phyloP scores from a whole-genome alignment of 64 coral and sea anemone species.

The Catalaphyllia jardinei region DNA sequence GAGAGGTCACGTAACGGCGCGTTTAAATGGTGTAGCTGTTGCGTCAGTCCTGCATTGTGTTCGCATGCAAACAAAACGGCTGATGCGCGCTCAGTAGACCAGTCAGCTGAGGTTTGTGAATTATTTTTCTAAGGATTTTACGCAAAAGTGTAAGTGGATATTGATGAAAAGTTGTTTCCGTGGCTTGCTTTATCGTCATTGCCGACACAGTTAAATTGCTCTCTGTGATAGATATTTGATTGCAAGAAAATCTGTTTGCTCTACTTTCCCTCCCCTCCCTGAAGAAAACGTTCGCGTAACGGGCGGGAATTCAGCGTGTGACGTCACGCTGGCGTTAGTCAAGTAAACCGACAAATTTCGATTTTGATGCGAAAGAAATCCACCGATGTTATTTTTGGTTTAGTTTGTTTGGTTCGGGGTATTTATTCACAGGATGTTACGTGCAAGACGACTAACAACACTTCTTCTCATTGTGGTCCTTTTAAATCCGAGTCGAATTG shows the following conservation, averaged over 20 bases:
- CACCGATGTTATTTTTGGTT: neutral
- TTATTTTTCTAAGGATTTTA: no score
- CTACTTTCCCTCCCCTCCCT: conserved; percentile 5
- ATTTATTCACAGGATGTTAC: conserved; percentile 1
- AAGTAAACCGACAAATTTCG: conserved; percentile 11
- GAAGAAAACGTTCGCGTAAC: neutral
- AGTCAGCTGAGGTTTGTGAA: no score
- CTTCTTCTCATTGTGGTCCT: conserved; percentile 14
- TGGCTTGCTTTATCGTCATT: no score
- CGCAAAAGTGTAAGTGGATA: no score
- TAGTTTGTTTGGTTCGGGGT: neutral
- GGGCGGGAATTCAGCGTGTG: neutral
- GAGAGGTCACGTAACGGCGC: no score
- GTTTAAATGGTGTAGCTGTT: no score
- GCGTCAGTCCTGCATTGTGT: no score
- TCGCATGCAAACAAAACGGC: no score
- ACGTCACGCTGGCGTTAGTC: conserved; percentile 32
- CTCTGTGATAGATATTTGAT: neutral
- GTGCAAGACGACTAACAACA: neutral
- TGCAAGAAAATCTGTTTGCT: neutral
- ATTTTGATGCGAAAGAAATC: neutral
- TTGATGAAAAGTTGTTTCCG: no score
- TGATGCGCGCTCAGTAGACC: no score
- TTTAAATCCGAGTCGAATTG: neutral
- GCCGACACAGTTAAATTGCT: no score